Base-by-base conservation (phyloP, 1,140 invertebrate species). In the Aricia agestis region DNA sequence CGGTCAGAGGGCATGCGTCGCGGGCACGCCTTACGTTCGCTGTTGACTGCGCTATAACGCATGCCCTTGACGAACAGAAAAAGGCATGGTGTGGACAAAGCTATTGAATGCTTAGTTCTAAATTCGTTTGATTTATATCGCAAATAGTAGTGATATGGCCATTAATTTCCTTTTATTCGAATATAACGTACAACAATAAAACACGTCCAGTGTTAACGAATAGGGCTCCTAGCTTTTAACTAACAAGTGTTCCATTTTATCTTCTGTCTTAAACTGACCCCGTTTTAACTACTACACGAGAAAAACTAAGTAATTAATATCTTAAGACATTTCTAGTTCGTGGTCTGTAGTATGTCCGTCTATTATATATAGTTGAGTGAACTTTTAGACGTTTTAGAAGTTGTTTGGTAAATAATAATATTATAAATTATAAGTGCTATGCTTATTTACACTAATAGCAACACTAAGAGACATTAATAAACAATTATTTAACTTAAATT, bases 201-300 rank as follows among this genome's bases (percentile, higher is more conserved):
- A 52, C 11, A 52, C 45, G 45, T 52, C 45, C 45, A 52, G 45
- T 52, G 45, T 52, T 52, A 52, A 52, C 45, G 45, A 52, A 52
- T 52, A 52, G 45, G 45, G 45, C 45, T 52, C 45, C 45, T 52
- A 52, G 45, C 45, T 52, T 52, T 52, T 52, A 52, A 52, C 45
- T 52, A 52, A 52, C 11, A 10, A 52, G 45, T 52, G 11, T 52
- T 52, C 45, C 45, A 13, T 52, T 52, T 52, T 52, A 52, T 52
- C 13, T 13, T 15, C 45, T 52, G 45, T 52, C 45, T 52, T 52
- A 52, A 52, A 1, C 45, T 52, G 45, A 52, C 45, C 45, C 45
- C 45, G 13, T 52, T 52, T 52, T 52, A 52, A 52, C 45, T 52
- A 15, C 36, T 36, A 4, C 45, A 52, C 45, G 45, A 52, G 45